Conservation (phyloP, 2,888 invertebrate species). For the Spodoptera exigua region DNA sequence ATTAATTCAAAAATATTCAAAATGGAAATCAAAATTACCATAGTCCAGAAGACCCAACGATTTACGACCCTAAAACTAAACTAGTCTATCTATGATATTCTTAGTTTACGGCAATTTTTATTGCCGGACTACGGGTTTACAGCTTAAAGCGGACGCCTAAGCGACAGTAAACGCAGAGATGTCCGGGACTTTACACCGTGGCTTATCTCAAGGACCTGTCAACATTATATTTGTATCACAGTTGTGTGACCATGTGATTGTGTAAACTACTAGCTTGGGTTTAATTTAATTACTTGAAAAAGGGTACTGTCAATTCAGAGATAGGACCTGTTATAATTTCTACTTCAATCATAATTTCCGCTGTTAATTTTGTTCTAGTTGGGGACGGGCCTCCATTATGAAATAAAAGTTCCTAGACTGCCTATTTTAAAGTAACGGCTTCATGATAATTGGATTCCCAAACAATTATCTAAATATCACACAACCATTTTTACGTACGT, state of each 20-base stretch:
- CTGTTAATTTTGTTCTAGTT: no score
- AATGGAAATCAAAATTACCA: no score
- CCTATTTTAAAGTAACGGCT: no score
- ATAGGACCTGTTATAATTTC: no score
- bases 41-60: no score
- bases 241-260: constrained; percentile 9
- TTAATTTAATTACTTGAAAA: constrained; percentile 9
- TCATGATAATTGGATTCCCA: no score
- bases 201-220: constrained; percentile 47
- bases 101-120: constrained; percentile 71
- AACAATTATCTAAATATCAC: no score
- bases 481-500: no score
- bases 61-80: constrained; percentile 37
- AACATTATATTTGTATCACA: constrained; percentile 32
- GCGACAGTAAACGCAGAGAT: constrained; percentile 68
- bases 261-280: background rate
- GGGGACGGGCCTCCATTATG: no score
- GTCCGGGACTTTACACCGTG: constrained; percentile 53
- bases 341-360: no score
- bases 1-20: background rate
- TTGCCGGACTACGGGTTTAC: constrained; percentile 69
- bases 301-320: no score
- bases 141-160: constrained; percentile 61
- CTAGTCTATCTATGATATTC: constrained; percentile 68
- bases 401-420: no score